Conservation (phyloP, 2,113 vertebrate species). For the Elaphurus davidianus region DNA sequence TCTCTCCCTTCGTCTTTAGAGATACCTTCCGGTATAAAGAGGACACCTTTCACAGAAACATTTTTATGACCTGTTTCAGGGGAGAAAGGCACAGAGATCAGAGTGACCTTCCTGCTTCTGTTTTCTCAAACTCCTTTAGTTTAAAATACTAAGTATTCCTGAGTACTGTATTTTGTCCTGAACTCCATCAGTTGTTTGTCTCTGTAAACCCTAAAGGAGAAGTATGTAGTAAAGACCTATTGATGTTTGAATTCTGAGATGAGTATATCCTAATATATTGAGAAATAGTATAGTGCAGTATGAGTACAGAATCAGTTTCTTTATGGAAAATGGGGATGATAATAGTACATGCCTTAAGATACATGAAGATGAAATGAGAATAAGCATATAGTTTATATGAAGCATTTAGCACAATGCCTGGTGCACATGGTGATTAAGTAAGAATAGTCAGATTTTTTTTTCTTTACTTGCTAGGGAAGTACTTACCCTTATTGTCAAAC, state of each 20-base stretch:
- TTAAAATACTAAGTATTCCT: not conserved
- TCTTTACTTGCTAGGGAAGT: not conserved
- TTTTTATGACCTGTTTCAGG: not conserved
- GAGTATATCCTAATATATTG: not conserved
- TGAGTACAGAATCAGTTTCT: not conserved
- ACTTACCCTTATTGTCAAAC: not conserved
- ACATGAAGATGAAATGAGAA: not conserved
- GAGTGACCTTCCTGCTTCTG: not conserved
- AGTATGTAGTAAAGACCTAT: not conserved
- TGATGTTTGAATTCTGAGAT: not conserved
- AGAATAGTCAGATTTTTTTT: not conserved
- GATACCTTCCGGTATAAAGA: not conserved
- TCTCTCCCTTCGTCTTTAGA: not conserved
- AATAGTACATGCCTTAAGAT: not conserved
- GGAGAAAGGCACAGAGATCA: not conserved
- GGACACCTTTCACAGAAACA: not conserved
- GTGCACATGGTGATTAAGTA: not conserved
- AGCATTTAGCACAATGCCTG: not conserved
- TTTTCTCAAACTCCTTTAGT: not conserved
- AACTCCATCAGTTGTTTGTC: not conserved
- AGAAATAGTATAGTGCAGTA: not conserved
- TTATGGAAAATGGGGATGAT: not conserved
- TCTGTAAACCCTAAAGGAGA: not conserved
- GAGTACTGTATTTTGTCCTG: not conserved
- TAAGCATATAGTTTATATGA: not conserved